These are phyloP conservation scores for Lordiphosa andalusiaca DNA, from an alignment of 2,888 invertebrate species.

Conservation along the genomic window DNA sequence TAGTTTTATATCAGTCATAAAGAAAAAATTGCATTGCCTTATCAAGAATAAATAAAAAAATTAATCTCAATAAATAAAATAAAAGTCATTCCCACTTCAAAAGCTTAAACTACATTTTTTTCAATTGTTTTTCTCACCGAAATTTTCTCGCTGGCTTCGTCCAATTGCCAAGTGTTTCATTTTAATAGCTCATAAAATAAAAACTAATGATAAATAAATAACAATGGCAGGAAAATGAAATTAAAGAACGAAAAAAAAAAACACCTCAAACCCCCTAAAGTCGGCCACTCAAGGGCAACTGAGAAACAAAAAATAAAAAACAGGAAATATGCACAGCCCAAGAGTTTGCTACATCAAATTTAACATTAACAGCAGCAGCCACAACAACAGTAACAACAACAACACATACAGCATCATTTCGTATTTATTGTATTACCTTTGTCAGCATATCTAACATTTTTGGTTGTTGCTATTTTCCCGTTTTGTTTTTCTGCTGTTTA, in stretches of 20 bases:
- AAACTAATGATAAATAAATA: constrained; percentile 68
- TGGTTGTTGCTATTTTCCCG: constrained; percentile 43
- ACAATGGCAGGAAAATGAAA: constrained; percentile 55
- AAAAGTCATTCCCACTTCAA: not conserved
- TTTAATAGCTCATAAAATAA: constrained; percentile 40
- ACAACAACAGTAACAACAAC: constrained; percentile 26
- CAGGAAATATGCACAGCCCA: constrained; percentile 41
- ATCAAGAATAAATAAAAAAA: no score
- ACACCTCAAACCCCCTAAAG: constrained; percentile 18
- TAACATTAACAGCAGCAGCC: constrained; percentile 48
- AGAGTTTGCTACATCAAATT: constrained; percentile 59
- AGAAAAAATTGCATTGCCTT: no score
- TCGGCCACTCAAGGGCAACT: not conserved
- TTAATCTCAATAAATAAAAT: no score
- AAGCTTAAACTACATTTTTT: not conserved
- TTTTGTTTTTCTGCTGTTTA: constrained; percentile 49
- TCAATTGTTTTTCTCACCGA: not conserved
- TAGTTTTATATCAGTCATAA: no score
- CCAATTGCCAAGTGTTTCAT: constrained; percentile 9
- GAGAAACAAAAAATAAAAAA: not conserved
- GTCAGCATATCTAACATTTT: constrained; percentile 72
- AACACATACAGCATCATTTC: constrained; percentile 51
- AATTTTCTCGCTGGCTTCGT: not conserved
- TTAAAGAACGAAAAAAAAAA: constrained; percentile 36
- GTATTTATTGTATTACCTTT: constrained; percentile 73